Percentiles rank a stretch among this genome's conserved stretches.
Conservation (phyloP, 1,140 invertebrate species). For the Pogonus chalceus region DNA sequence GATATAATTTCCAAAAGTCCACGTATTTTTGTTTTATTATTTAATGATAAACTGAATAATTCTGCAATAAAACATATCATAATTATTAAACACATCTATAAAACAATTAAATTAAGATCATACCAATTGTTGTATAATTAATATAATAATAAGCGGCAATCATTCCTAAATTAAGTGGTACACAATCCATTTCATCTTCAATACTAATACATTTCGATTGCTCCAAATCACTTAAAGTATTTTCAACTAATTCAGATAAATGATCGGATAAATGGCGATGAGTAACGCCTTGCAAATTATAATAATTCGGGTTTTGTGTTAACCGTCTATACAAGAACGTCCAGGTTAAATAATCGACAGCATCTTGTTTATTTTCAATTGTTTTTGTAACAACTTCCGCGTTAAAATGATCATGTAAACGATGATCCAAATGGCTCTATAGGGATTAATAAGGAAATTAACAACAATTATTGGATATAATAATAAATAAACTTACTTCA, state of each 20-base stretch:
- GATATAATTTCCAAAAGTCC: conserved; percentile 97
- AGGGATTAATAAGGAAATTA: conserved; percentile 14
- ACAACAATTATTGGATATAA: too few relatives aligned
- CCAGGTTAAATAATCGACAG: conserved; percentile 99
- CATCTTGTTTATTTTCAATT: conserved; percentile 99
- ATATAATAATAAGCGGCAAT: conserved; percentile 99
- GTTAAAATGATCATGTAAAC: conserved; percentile 98
- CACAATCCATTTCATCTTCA: conserved; percentile 95
- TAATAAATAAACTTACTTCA: conserved; percentile 47
- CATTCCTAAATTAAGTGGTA: conserved; percentile 97
- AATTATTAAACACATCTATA: not conserved
- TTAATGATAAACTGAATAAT: conserved; percentile 92
- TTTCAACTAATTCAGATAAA: conserved; percentile 95
- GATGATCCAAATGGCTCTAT: conserved; percentile 87
- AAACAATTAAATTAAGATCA: conserved; percentile 1
- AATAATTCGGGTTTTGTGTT: conserved; percentile 99
- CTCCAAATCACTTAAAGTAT: conserved; percentile 88
- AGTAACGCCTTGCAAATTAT: conserved; percentile 93
- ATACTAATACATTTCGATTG: conserved; percentile 97
- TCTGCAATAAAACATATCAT: conserved; percentile 47
- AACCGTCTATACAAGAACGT: conserved; percentile 94
- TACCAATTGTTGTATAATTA: conserved; percentile 96
- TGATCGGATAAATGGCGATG: conserved; percentile 97
- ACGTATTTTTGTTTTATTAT: conserved; percentile 94
- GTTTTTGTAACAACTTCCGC: conserved; percentile 99